These are phyloP conservation scores for Apeira syringaria DNA, from an alignment of 2,888 invertebrate species.

Conservation along the genomic window DNA sequence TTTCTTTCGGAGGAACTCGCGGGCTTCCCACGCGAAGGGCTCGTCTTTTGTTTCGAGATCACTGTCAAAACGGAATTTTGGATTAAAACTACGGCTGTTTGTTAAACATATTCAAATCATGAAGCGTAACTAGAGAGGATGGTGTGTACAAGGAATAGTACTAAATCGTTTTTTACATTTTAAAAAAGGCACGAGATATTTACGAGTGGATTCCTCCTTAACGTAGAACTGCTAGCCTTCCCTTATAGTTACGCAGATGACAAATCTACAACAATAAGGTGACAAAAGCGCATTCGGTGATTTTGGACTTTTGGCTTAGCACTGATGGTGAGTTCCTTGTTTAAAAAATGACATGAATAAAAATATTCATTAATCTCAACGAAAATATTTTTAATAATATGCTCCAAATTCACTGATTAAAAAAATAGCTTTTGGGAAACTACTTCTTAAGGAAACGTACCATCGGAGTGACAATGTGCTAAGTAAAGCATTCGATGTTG, in stretches of 20 bases:
- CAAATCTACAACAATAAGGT: conserved; percentile 9
- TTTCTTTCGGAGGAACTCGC: conserved; percentile 96
- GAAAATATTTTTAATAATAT: too few relatives aligned
- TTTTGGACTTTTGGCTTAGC: neutral
- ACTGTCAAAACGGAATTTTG: conserved; percentile 50
- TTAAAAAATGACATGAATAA: too few relatives aligned
- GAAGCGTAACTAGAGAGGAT: conserved; percentile 1
- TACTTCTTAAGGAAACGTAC: neutral
- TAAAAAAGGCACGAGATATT: too few relatives aligned
- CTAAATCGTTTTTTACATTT: too few relatives aligned
- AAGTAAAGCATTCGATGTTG: too few relatives aligned
- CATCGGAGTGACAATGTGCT: neutral
- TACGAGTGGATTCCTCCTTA: too few relatives aligned
- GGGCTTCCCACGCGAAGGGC: conserved; percentile 98
- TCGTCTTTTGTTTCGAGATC: conserved; percentile 91
- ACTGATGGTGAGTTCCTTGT: too few relatives aligned
- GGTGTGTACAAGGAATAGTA: neutral
- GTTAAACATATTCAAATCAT: neutral
- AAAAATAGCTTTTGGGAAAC: neutral
- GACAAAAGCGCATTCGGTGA: conserved; percentile 1
- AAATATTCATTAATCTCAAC: neutral
- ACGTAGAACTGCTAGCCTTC: too few relatives aligned
- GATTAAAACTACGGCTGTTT: neutral
- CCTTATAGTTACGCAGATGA: conserved; percentile 7
- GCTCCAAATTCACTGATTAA: neutral